Conservation (phyloP, 1,140 invertebrate species). For the Hyposmocoma kahamanoa region DNA sequence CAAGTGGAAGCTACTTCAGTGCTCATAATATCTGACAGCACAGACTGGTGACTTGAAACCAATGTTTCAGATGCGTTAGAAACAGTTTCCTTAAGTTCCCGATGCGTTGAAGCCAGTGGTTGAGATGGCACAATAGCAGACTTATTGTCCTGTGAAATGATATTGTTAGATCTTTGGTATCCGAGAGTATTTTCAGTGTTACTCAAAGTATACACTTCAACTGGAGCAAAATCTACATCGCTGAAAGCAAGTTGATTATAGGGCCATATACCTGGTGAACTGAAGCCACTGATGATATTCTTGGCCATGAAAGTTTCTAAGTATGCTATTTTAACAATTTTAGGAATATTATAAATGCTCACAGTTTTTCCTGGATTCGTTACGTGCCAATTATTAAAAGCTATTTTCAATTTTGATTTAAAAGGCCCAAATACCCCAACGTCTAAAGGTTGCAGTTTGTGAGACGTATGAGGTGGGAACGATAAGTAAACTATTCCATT, state of each 20-base stretch:
- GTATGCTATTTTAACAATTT: conserved; percentile 27
- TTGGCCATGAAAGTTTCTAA: conserved; percentile 25
- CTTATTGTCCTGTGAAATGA: no score
- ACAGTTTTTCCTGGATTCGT: conserved; percentile 38
- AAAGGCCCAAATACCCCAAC: background rate
- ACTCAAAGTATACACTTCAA: conserved; percentile 9
- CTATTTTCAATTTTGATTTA: background rate
- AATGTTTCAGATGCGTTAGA: no score
- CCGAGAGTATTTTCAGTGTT: conserved; percentile 11
- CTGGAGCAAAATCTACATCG: conserved; percentile 30
- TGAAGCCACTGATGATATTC: conserved; percentile 33
- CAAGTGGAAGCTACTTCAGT: no score
- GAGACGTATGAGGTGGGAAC: background rate
- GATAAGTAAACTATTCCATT: background rate
- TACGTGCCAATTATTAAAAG: conserved; percentile 10
- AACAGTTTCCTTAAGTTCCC: no score
- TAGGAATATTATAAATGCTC: conserved; percentile 28
- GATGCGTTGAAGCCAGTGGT: no score
- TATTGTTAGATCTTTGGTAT: no score
- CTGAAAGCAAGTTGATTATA: conserved; percentile 31
- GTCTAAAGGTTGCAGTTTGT: background rate
- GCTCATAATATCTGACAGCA: no score
- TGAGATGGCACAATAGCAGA: no score
- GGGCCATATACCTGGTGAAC: conserved; percentile 33
- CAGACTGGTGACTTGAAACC: no score